Percentiles rank a stretch among this genome's conserved stretches.
Conservation (phyloP, 2,113 vertebrate genomes). For the Xenopus laevis region DNA sequence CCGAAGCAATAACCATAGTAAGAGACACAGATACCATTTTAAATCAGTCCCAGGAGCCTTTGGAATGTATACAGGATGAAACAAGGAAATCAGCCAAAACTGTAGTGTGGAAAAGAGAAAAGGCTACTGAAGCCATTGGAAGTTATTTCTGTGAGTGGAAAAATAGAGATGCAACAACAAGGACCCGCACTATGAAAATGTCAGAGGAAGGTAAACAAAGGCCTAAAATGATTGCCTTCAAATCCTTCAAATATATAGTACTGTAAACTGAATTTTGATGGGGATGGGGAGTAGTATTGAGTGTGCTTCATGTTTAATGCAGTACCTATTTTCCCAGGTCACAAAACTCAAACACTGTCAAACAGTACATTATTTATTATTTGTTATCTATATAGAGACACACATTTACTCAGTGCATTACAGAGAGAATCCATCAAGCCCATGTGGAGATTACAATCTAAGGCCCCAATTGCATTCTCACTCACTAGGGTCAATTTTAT, state of each 20-base stretch:
- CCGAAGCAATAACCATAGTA: constrained; percentile 65
- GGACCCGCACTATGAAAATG: constrained; percentile 82
- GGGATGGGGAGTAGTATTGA: not conserved
- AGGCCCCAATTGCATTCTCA: too few relatives aligned
- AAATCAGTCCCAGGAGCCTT: constrained; percentile 63
- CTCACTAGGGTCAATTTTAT: too few relatives aligned
- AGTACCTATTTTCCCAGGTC: too few relatives aligned
- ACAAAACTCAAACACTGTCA: too few relatives aligned
- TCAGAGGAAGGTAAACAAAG: constrained; percentile 69
- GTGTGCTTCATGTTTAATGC: not conserved
- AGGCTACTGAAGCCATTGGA: constrained; percentile 72
- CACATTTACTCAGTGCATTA: too few relatives aligned
- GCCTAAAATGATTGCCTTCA: too few relatives aligned
- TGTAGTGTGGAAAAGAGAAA: constrained; percentile 75
- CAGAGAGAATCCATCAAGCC: too few relatives aligned
- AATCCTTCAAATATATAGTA: too few relatives aligned
- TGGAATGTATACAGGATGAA: constrained; percentile 65
- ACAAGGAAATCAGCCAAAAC: constrained; percentile 69
- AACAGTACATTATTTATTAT: too few relatives aligned
- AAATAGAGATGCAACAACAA: constrained; percentile 63
- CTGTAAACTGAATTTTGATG: not conserved
- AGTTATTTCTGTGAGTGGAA: constrained; percentile 77
- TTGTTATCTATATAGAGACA: too few relatives aligned
- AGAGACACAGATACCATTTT: constrained; percentile 68
- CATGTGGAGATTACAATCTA: too few relatives aligned